Conservation (phyloP, 2,888 invertebrate genomes). For the Hyalella azteca region DNA sequence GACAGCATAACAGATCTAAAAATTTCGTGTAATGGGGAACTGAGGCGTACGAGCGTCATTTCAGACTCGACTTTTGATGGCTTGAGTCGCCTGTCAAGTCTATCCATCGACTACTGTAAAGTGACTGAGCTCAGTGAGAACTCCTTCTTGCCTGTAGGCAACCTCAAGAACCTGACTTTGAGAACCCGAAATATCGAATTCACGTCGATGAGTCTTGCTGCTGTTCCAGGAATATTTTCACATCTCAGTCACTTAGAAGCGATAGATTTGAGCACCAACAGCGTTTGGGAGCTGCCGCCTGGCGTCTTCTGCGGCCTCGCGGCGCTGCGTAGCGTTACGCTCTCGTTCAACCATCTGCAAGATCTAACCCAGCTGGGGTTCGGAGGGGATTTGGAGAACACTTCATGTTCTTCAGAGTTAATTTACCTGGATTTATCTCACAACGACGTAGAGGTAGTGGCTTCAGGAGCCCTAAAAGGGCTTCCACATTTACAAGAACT, state of each 20-base stretch:
- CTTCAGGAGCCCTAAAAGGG: slow-evolving; percentile 75
- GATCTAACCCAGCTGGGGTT: slow-evolving; percentile 78
- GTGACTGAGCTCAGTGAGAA: slow-evolving; percentile 76
- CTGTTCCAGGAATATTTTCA: slow-evolving; percentile 76
- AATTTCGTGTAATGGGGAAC: slow-evolving; percentile 74
- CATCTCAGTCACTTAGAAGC: slow-evolving; percentile 79
- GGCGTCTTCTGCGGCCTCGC: slow-evolving; percentile 72
- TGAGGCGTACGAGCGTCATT: slow-evolving; percentile 79
- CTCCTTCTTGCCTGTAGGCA: slow-evolving; percentile 72
- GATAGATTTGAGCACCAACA: slow-evolving; percentile 82
- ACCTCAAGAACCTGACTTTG: slow-evolving; percentile 72
- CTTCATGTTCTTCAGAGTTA: slow-evolving; percentile 61
- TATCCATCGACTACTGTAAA: slow-evolving; percentile 79
- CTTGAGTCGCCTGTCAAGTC: slow-evolving; percentile 74
- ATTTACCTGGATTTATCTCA: slow-evolving; percentile 72
- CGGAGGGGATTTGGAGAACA: slow-evolving; percentile 66
- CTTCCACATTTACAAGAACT: slow-evolving; percentile 74
- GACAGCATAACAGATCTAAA: slow-evolving; percentile 46
- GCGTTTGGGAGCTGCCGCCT: slow-evolving; percentile 79
- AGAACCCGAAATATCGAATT: slow-evolving; percentile 80
- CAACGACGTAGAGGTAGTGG: slow-evolving; percentile 75
- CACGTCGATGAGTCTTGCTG: slow-evolving; percentile 79
- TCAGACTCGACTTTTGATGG: slow-evolving; percentile 52
- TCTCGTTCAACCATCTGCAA: slow-evolving; percentile 78
- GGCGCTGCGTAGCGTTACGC: slow-evolving; percentile 73